Base-by-base conservation (phyloP, 2,113 vertebrate genomes). In the Bambusicola thoracicus region DNA sequence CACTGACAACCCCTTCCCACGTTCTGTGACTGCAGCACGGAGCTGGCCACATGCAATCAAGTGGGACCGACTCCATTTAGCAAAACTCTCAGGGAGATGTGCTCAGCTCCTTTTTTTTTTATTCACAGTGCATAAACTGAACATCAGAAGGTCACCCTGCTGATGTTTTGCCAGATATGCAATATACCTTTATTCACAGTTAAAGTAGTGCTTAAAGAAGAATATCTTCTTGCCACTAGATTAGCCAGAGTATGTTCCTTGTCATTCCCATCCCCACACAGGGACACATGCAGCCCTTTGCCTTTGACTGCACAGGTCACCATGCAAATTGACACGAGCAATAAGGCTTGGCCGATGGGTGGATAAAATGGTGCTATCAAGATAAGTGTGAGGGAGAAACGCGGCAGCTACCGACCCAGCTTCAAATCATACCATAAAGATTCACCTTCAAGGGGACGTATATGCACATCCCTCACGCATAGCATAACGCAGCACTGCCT, bases 101-200 rank as follows among this genome's bases (percentile, higher is more conserved):
- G 82, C 76, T 90, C 65, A 40, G 85, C 93, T 67, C 76, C 90
- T 85, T 65, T 55, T 65, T 81, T 90, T 76, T 81, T 90, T n/a
- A n/a, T 76, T 68, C 91, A 79, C 89, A 90, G 95, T 9, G 5
- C 93, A 91, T 77, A 82, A 91, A 89, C 46, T 2, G 20, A 16
- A 56, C 72, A 36, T 2, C 0, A 1, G 55, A 92, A 94, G 91
- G 91, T 92, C 85, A 92, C 68, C 65, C 94, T 65, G 91, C 75
- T 92, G 93, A 68, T 56, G 76, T 69, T 78, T 49, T 91, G 91
- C 87, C 93, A 94, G 89, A 25, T 59, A 85, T 16, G 85, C 84
- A 87, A 83, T 89, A 77, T 56, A 92, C 81, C 87, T 81, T 79
- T 78, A 85, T 81, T 80, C 92, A 85, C 84, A 88, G 34, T 61